These are phyloP conservation scores for Malacoraja senta DNA, from an alignment of 2,797 vertebrate genomes.

Conservation along the genomic window DNA sequence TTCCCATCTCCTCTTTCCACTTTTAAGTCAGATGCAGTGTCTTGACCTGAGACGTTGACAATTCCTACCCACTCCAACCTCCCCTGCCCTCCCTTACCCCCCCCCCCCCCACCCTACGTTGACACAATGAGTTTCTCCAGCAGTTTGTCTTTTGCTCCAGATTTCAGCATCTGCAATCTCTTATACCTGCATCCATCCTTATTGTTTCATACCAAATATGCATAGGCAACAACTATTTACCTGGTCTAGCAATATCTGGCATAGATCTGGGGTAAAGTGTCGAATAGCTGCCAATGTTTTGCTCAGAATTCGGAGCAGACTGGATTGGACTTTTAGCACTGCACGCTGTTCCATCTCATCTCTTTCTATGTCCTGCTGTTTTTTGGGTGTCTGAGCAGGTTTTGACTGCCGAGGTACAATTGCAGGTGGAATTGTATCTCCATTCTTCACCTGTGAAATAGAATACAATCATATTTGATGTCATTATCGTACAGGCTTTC, in stretches of 20 bases:
- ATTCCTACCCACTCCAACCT: too few relatives aligned
- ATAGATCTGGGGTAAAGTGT: constrained; percentile 92
- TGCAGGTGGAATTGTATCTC: constrained; percentile 70
- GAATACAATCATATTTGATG: constrained; percentile 23
- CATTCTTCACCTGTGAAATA: constrained; percentile 73
- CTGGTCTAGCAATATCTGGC: constrained; percentile 94
- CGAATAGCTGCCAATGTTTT: constrained; percentile 85
- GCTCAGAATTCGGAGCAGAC: constrained; percentile 91
- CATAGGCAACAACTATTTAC: constrained; percentile 49
- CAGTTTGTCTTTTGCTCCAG: too few relatives aligned
- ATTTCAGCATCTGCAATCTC: too few relatives aligned
- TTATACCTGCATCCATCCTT: neutral
- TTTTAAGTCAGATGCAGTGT: too few relatives aligned
- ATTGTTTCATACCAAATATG: neutral
- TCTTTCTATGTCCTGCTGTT: constrained; percentile 60
- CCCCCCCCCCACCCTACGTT: too few relatives aligned
- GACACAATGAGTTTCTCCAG: too few relatives aligned
- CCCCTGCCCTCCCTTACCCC: too few relatives aligned
- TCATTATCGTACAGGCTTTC: neutral
- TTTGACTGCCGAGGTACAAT: constrained; percentile 66
- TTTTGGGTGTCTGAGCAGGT: constrained; percentile 60
- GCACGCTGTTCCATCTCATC: constrained; percentile 82
- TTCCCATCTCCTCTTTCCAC: too few relatives aligned
- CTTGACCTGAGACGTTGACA: too few relatives aligned
- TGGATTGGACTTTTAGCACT: constrained; percentile 79